Conservation (phyloP, 2,113 vertebrate species). For the Barnardius zonarius region DNA sequence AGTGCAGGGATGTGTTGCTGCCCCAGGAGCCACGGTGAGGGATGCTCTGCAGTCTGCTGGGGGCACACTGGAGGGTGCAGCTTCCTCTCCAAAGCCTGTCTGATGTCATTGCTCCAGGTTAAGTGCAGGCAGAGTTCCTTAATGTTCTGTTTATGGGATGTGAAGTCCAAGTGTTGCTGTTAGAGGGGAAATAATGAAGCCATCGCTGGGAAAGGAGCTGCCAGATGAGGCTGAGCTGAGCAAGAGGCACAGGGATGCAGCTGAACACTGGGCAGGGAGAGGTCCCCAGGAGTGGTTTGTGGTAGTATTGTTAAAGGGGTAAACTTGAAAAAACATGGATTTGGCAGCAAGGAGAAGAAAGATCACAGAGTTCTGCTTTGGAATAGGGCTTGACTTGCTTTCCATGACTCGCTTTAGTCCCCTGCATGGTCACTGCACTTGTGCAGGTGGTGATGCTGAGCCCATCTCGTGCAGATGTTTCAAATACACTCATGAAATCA, state of each 20-base stretch:
- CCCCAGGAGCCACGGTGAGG: not conserved
- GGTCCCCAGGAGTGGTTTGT: not conserved
- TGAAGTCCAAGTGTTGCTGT: not conserved
- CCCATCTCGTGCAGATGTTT: not conserved
- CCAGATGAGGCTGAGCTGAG: not conserved
- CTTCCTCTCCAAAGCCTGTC: not conserved
- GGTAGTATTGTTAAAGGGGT: not conserved
- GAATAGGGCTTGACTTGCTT: accelerated
- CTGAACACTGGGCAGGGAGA: not conserved
- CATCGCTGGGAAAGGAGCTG: not conserved
- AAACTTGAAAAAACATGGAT: not conserved
- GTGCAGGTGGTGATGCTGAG: not conserved
- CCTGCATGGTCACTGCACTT: not conserved
- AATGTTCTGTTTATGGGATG: not conserved
- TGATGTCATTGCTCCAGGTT: accelerated
- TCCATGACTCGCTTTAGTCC: not conserved
- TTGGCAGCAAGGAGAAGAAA: not conserved
- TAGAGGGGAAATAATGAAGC: not conserved
- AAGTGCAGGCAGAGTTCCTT: not conserved
- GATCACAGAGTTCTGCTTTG: not conserved
- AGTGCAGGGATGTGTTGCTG: not conserved
- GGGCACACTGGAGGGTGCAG: not conserved
- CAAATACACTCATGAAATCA: not conserved
- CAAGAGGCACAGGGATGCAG: accelerated
- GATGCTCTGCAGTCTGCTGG: not conserved